Evolutionary conservation across 2,888 invertebrate species (phyloP).

Genomic region (Platycnemis pennipes): DNA sequence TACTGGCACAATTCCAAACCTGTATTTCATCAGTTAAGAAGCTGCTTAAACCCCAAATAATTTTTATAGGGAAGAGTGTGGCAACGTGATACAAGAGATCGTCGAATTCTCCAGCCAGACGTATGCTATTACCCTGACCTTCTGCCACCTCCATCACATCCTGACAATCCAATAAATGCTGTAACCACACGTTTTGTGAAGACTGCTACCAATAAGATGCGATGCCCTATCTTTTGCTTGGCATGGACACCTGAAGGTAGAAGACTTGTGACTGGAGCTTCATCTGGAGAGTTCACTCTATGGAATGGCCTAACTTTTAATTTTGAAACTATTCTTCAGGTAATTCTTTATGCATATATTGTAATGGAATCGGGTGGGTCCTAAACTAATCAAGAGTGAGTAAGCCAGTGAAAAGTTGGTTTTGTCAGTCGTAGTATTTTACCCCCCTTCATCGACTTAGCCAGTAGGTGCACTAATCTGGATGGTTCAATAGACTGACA

Average conservation of each 20-base stretch:
- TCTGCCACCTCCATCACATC: constrained; percentile 95
- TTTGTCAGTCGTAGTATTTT: too few species aligned
- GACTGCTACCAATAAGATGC: constrained; percentile 99
- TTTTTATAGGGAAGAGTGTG: constrained; percentile 90
- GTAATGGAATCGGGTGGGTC: neutral
- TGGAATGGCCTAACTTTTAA: constrained; percentile 99
- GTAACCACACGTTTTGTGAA: constrained; percentile 96
- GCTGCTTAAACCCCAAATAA: too few species aligned
- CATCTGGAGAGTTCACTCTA: constrained; percentile 99
- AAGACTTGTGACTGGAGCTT: constrained; percentile 98
- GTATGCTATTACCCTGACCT: constrained; percentile 96
- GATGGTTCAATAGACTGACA: too few species aligned
- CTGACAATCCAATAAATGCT: constrained; percentile 97
- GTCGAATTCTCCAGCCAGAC: constrained; percentile 95
- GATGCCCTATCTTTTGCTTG: constrained; percentile 99
- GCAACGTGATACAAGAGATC: constrained; percentile 96
- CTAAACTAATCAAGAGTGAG: too few species aligned
- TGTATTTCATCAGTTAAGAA: too few species aligned
- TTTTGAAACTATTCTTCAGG: constrained; percentile 99
- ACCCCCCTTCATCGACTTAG: too few species aligned
- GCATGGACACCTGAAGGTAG: constrained; percentile 99
- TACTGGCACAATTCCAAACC: too few species aligned
- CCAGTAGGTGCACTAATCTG: too few species aligned
- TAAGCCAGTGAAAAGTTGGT: too few species aligned
- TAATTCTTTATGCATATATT: constrained; percentile 77